Percentiles rank a stretch among this genome's conserved stretches.
phyloP scores from a whole-genome alignment of 1,140 invertebrate species.

The Macrosteles quadrilineatus region DNA sequence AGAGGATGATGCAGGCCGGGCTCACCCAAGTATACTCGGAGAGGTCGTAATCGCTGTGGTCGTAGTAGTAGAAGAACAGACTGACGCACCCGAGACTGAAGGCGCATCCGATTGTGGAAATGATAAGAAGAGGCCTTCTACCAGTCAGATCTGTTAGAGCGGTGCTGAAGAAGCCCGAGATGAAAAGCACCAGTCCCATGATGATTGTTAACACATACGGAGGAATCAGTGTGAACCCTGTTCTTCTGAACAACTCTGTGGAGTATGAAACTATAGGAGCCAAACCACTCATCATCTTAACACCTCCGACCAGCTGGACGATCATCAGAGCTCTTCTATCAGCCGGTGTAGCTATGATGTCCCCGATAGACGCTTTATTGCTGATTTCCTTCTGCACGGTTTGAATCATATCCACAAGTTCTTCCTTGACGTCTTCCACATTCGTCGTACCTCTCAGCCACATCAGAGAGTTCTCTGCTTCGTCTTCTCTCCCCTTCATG shows the following conservation, averaged over 20 bases:
- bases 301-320: conserved; percentile 36
- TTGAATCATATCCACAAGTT: conserved; percentile 33
- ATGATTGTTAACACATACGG: conserved; percentile 34
- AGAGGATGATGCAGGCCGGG: conserved; percentile 19
- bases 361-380: conserved; percentile 29
- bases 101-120: conserved; percentile 46
- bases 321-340: conserved; percentile 38
- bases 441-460: conserved; percentile 59
- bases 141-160: conserved; percentile 53
- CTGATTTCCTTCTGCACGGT: conserved; percentile 29
- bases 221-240: conserved; percentile 17
- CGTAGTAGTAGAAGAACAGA: conserved; percentile 19
- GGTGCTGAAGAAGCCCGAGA: conserved; percentile 42
- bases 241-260: conserved; percentile 34
- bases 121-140: conserved; percentile 50
- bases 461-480: conserved; percentile 63
- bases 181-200: conserved; percentile 38
- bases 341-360: conserved; percentile 34
- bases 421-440: conserved; percentile 31
- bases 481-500: conserved; percentile 58
- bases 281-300: conserved; percentile 38
- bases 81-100: conserved; percentile 40
- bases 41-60: background rate
- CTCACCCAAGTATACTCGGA: conserved; percentile 2
- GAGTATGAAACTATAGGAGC: conserved; percentile 39